Conservation (phyloP, 2,888 invertebrate species). For the Eubasilissa splendida region DNA sequence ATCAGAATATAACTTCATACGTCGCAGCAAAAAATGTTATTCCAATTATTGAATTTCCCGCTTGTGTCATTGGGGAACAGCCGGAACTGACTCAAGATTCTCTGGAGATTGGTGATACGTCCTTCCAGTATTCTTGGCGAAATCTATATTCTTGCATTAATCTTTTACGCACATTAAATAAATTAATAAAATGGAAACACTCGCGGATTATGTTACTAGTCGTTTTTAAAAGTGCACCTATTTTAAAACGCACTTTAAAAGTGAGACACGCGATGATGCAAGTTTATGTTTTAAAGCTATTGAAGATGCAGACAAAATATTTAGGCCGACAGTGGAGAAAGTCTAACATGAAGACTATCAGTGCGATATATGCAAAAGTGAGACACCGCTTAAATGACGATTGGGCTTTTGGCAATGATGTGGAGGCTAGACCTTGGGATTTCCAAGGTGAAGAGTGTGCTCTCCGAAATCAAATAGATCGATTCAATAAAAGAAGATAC, state of each 20-base stretch:
- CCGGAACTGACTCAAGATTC: slow-evolving; percentile 94
- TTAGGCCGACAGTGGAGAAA: slow-evolving; percentile 99
- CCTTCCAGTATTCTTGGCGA: slow-evolving; percentile 93
- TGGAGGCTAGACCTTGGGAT: slow-evolving; percentile 98
- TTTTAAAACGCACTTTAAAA: slow-evolving; percentile 95
- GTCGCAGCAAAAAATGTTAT: slow-evolving; percentile 96
- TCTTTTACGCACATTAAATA: slow-evolving; percentile 95
- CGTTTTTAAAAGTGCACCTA: slow-evolving; percentile 99
- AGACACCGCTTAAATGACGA: slow-evolving; percentile 97
- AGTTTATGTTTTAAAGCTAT: slow-evolving; percentile 95
- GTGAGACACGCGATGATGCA: slow-evolving; percentile 97
- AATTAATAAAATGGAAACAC: slow-evolving; percentile 99
- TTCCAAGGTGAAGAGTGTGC: slow-evolving; percentile 98
- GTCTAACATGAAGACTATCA: slow-evolving; percentile 99
- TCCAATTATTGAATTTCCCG: slow-evolving; percentile 94
- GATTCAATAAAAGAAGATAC: slow-evolving; percentile 96
- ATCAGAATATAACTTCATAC: slow-evolving; percentile 96
- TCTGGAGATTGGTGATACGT: slow-evolving; percentile 87
- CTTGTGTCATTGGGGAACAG: slow-evolving; percentile 95
- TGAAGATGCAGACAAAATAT: slow-evolving; percentile 99
- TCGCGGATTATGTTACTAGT: slow-evolving; percentile 99
- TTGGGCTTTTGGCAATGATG: slow-evolving; percentile 99
- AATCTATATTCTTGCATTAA: slow-evolving; percentile 99
- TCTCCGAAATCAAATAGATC: slow-evolving; percentile 92
- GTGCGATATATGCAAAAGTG: slow-evolving; percentile 98